Evolutionary conservation across 2,797 vertebrate species (phyloP).

Genomic region (Syndactyla subalaris): DNA sequence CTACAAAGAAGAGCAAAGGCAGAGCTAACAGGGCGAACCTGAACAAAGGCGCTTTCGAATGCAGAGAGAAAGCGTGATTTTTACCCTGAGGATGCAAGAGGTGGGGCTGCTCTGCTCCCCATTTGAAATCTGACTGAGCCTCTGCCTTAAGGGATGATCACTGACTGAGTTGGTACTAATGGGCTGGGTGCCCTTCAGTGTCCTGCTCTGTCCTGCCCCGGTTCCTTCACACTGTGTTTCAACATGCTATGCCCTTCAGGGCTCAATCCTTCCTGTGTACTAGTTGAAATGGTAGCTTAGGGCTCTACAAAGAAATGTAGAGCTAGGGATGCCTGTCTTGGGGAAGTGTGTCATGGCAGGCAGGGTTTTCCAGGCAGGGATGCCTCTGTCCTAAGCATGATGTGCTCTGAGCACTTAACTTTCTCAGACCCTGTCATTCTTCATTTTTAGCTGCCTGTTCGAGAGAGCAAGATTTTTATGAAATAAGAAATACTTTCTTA

Average conservation of each 20-base stretch:
- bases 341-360: background rate
- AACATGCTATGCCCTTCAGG: background rate
- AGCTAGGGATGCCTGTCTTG: background rate
- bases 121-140: background rate
- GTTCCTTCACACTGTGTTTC: background rate
- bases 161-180: background rate
- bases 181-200: conserved; percentile 13
- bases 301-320: background rate
- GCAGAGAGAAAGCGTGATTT: background rate
- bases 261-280: background rate
- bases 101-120: conserved; percentile 16
- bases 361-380: background rate
- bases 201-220: background rate
- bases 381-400: background rate
- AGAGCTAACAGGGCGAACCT: background rate
- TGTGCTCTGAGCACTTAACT: background rate
- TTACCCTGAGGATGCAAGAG: conserved; percentile 5
- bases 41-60: conserved; percentile 38
- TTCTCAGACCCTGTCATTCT: background rate
- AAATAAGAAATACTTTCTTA: background rate
- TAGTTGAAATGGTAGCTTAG: background rate
- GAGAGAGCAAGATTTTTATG: background rate
- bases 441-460: background rate
- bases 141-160: background rate
- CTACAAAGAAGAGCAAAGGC: conserved; percentile 7